A percentile compares a stretch with the other conserved stretches of the same genome.
Evolutionary conservation across 2,797 vertebrate species (phyloP).

Genomic region (Huso huso): DNA sequence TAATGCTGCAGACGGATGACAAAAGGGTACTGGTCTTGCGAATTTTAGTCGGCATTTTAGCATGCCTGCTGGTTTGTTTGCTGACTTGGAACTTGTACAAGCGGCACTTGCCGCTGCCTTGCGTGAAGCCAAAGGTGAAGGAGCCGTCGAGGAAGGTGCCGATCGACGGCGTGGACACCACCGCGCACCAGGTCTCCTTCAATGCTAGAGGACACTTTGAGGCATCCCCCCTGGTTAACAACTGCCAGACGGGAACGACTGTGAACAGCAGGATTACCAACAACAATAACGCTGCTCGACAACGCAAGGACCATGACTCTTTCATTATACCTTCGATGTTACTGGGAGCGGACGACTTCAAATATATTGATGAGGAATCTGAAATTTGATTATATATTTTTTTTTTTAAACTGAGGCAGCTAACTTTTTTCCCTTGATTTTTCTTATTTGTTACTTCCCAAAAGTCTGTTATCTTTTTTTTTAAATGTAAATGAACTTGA

Average conservation of each 20-base stretch:
- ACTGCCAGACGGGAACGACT: neutral
- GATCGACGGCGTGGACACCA: constrained; percentile 33
- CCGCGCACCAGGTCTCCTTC: constrained; percentile 28
- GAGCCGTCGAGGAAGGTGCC: constrained; percentile 22
- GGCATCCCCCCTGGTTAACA: constrained; percentile 30
- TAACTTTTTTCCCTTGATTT: constrained; percentile 15
- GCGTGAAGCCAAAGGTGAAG: neutral
- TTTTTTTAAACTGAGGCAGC: constrained; percentile 30
- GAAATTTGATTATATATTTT: constrained; percentile 49
- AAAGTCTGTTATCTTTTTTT: too few relatives aligned
- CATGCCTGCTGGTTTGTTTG: constrained; percentile 40
- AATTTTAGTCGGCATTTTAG: constrained; percentile 42
- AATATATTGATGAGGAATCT: constrained; percentile 61
- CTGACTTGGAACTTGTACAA: constrained; percentile 52
- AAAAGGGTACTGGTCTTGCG: constrained; percentile 34
- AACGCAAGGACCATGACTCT: constrained; percentile 27
- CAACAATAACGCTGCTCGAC: constrained; percentile 38
- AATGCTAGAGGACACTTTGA: constrained; percentile 38
- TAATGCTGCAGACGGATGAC: neutral
- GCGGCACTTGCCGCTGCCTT: constrained; percentile 38
- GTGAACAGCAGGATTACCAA: constrained; percentile 35
- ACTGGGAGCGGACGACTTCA: constrained; percentile 43
- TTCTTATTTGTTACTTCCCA: too few relatives aligned
- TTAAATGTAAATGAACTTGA: too few relatives aligned
- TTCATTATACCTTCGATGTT: constrained; percentile 13